Evolutionary conservation across 1,140 invertebrate species (phyloP), one percentile per base, ranked within the genome.

Genomic region (Aleiodes sp.): DNA sequence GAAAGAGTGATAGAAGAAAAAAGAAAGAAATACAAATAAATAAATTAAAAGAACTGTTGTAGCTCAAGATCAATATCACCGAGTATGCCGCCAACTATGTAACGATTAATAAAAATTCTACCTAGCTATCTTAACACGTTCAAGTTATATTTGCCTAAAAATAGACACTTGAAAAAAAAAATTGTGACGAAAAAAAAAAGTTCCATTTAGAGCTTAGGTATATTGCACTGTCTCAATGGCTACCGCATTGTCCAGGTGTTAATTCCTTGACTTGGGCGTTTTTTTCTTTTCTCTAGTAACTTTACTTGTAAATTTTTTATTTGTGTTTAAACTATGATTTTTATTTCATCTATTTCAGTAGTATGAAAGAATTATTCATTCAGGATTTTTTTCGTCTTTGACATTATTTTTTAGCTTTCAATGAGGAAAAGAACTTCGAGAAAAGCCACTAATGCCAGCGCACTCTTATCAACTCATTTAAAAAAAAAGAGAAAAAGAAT

Each of bases 181-280:
- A 4, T 19, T 39, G 41, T 16, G 29, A n/a, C 60, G 10, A 68
- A 39, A 61, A 37, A 6, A 60, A 28, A 57, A 68, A 68, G 21
- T 33, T 52, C n/a, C 9, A 26, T 8, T 60, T 31, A 52, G 39
- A 37, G 14, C 31, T 65, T 60, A 46, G 31, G 26, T 61, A 65
- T 71, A 69, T 69, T 71, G 65, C 60, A 71, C 70, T 68, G 60
- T 71, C 65, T 71, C 33, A 68, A 64, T 65, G 70, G 65, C 65
- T 64, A 65, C 70, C 60, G 43, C 24, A 61, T 59, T 43, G 65
- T 56, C 60, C 21, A 35, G 12, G 56, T 56, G 31, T 60, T 37
- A n/a, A 29, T 62, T 14, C 41, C 16, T 66, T 39, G 64, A 66
- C 64, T 63, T 52, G 65, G 70, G 62, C 43, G 67, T 14, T 61